Percentiles rank a stretch among this genome's conserved stretches.
phyloP scores from a whole-genome alignment of 53 echinoderm and acorn worm species.

The Hippasteria phrygiana region DNA sequence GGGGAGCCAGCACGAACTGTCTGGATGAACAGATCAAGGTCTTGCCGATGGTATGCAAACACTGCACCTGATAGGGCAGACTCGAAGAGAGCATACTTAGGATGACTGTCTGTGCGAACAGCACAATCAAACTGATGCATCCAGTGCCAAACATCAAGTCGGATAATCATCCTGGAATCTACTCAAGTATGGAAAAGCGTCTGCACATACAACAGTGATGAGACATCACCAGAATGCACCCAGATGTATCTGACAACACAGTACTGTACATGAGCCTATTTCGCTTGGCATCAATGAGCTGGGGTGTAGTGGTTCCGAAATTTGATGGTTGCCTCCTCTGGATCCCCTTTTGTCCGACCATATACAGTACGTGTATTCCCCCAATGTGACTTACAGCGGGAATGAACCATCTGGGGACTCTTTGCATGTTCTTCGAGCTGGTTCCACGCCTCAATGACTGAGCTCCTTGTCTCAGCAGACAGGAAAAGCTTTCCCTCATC shows the following conservation, averaged over 20 bases:
- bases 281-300: conserved; percentile 34
- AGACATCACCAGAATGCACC: conserved; percentile 28
- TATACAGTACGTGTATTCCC: conserved; percentile 64
- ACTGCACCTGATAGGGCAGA: no score
- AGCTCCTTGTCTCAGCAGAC: conserved; percentile 22
- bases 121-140: conserved; percentile 57
- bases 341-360: conserved; percentile 69
- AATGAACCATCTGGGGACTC: conserved; percentile 19
- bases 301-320: conserved; percentile 53
- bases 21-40: no score
- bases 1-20: no score
- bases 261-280: conserved; percentile 65
- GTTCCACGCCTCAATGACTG: conserved; percentile 35
- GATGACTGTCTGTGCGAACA: no score
- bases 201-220: no score
- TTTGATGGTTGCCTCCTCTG: conserved; percentile 31
- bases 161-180: conserved; percentile 41
- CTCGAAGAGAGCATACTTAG: no score
- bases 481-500: conserved; percentile 45
- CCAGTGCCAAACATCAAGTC: conserved; percentile 51
- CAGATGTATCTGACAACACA: conserved; percentile 61
- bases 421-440: conserved; percentile 55
- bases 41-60: no score
- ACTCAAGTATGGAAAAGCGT: conserved; percentile 35
- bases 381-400: conserved; percentile 53